A percentile compares a stretch with the other conserved stretches of the same genome.
Evolutionary conservation across 2,797 vertebrate genomes (phyloP).

Genomic region (Loris lydekkerianus): DNA sequence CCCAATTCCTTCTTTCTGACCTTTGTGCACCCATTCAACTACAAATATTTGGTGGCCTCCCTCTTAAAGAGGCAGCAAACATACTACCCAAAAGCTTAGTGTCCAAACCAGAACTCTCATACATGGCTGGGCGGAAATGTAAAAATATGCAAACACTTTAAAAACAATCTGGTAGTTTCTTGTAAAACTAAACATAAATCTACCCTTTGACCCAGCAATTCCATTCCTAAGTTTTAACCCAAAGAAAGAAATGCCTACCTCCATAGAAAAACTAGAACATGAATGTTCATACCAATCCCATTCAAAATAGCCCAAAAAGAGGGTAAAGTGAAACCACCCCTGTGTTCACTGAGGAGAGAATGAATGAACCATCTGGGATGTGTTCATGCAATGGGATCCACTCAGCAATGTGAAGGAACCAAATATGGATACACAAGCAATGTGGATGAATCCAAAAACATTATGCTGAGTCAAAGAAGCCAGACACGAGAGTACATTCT

Average conservation of each 20-base stretch:
- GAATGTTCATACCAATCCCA: background rate
- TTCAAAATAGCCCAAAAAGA: background rate
- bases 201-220: background rate
- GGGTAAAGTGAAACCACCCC: fast-evolving
- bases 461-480: background rate
- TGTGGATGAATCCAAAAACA: background rate
- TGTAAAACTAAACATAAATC: background rate
- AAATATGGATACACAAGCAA: background rate
- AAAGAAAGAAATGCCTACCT: background rate
- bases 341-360: background rate
- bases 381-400: background rate
- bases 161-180: background rate
- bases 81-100: background rate
- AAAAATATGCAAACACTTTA: too few relatives aligned
- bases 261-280: background rate
- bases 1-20: background rate
- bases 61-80: background rate
- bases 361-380: background rate
- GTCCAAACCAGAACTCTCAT: background rate
- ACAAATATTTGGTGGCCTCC: background rate
- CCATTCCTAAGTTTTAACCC: background rate
- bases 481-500: too few relatives aligned
- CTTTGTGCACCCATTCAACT: background rate
- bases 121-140: too few relatives aligned
- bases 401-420: background rate